Base-by-base conservation (phyloP, 2,113 vertebrate species). In the Microcebus jonahi region DNA sequence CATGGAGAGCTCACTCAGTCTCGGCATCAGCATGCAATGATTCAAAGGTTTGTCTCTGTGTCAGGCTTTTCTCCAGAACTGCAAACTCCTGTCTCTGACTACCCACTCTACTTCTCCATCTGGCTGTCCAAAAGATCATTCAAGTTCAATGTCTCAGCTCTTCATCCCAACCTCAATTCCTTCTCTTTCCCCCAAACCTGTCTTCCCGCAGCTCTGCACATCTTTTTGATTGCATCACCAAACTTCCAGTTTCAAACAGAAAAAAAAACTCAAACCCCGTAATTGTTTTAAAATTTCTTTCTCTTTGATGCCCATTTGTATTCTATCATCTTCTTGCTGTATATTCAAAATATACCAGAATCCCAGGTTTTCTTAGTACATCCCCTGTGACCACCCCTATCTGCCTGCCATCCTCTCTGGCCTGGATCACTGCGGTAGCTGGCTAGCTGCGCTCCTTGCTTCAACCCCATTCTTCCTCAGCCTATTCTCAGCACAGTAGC, bases 1-100 rank as follows among this genome's bases (percentile, higher is more conserved):
- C 15, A 9, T 1, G 0, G 10, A 12, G 2, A n/a, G 4, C 3
- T 36, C 23, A 39, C 15, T 25, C 3, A 29, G 8, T 27, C 34
- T 75, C 11, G 17, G 0, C 2, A 39, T 34, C 36, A 25, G 11
- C 17, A 85, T 9, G 5, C 48, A 82, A 80, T 20, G 11, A 50
- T 53, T 82, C 29, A 31, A 61, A 61, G 75, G 61, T 65, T 10
- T 48, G 23, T 63, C 23, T 77, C 34, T 13, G 55, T 4, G 3
- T 13, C 8, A 88, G 23, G 18, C 0, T 84, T 61, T 34, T 61
- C 42, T 93, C 20, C 17, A 71, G 23, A 84, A 81, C 10, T 23
- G 53, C 48, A 91, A 29, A 34, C 10, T 21, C 50, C 8, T 29
- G 17, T 5, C 48, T 27, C 48, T 3, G 8, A 79, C 34, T 76